phyloP scores from a whole-genome alignment of 2,888 invertebrate species.

The Lithophane socia region DNA sequence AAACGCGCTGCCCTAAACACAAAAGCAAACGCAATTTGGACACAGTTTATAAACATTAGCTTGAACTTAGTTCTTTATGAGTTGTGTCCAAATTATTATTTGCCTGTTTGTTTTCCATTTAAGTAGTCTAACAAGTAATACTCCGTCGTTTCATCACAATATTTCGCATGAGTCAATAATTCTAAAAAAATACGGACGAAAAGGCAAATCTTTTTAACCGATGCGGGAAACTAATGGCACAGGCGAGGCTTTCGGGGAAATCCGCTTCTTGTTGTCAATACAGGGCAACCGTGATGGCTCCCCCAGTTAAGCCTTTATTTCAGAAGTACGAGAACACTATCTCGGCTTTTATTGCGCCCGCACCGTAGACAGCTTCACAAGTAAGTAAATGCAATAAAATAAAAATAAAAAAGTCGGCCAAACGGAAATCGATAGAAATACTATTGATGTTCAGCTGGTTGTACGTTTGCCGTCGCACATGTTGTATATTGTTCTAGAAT shows the following conservation, averaged over 20 bases:
- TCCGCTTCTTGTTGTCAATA: slow-evolving; percentile 91
- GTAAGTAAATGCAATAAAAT: slow-evolving; percentile 81
- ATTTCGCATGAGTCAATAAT: slow-evolving; percentile 86
- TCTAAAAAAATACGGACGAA: slow-evolving; percentile 85
- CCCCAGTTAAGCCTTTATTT: slow-evolving; percentile 89
- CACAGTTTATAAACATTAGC: no score
- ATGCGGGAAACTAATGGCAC: slow-evolving; percentile 90
- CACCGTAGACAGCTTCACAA: slow-evolving; percentile 77
- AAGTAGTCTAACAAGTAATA: slow-evolving; percentile 51
- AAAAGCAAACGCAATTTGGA: slow-evolving; percentile 23
- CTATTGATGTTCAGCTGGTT: slow-evolving; percentile 58
- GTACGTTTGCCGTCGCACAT: slow-evolving; percentile 43
- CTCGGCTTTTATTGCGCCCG: slow-evolving; percentile 85
- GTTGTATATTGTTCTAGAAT: neutral
- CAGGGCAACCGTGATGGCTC: slow-evolving; percentile 88
- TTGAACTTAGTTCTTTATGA: neutral
- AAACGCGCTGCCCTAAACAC: slow-evolving; percentile 9
- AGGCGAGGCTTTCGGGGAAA: slow-evolving; percentile 89
- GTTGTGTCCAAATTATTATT: neutral
- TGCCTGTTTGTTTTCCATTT: no score
- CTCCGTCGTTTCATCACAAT: slow-evolving; percentile 79
- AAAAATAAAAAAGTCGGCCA: slow-evolving; percentile 70
- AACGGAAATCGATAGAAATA: slow-evolving; percentile 72
- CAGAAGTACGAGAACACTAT: slow-evolving; percentile 87
- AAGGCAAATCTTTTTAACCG: slow-evolving; percentile 90